phyloP scores from a whole-genome alignment of 2,113 vertebrate genomes.

The Misgurnus anguillicaudatus region DNA sequence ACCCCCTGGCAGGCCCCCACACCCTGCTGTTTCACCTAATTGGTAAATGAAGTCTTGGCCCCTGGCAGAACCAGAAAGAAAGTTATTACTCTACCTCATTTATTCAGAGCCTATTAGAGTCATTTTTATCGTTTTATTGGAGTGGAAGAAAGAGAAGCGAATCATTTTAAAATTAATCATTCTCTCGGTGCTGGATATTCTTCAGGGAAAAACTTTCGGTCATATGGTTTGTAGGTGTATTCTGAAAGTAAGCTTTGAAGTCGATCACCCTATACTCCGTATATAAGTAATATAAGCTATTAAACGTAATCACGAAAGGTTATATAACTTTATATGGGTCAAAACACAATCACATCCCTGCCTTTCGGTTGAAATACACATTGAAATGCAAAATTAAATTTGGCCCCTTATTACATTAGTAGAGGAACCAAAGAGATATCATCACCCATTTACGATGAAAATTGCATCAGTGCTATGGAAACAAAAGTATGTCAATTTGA shows the following conservation, averaged over 20 bases:
- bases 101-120: constrained; percentile 54
- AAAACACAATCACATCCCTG: too few species aligned
- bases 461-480: too few species aligned
- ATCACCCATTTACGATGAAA: too few species aligned
- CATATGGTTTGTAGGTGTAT: background rate
- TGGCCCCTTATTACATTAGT: too few species aligned
- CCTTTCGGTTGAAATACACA: too few species aligned
- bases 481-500: too few species aligned
- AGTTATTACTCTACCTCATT: constrained; percentile 40
- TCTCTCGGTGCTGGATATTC: background rate
- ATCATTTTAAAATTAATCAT: constrained; percentile 22
- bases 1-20: background rate
- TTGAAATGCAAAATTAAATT: too few species aligned
- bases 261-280: background rate
- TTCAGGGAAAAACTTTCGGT: background rate
- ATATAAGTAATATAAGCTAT: background rate
- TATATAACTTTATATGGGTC: background rate
- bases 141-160: constrained; percentile 14
- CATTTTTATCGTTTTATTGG: constrained; percentile 38
- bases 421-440: too few species aligned
- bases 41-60: constrained; percentile 46
- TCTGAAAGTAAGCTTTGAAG: background rate
- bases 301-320: background rate
- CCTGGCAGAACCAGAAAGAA: constrained; percentile 26
- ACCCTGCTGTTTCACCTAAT: constrained; percentile 49